phyloP scores from a whole-genome alignment of 2,888 invertebrate genomes.

The Heliconius sara region DNA sequence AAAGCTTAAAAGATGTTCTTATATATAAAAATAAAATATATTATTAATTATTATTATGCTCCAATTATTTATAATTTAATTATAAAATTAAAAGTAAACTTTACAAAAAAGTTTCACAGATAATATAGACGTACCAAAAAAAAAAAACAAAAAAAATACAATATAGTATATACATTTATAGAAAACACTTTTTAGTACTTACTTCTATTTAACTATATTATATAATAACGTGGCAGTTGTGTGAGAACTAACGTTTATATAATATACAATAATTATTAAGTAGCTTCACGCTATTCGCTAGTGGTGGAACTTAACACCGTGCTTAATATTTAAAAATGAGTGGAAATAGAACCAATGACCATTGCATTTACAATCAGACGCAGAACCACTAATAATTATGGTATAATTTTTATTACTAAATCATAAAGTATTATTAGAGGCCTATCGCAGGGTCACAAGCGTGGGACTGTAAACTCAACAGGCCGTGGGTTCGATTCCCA shows the following conservation, averaged over 20 bases:
- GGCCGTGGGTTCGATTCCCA: neutral
- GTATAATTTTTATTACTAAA: too few relatives aligned
- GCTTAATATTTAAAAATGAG: neutral
- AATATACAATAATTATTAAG: neutral
- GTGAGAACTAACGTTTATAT: neutral
- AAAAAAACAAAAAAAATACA: neutral
- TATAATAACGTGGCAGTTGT: neutral
- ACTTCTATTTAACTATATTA: neutral
- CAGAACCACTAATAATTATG: neutral
- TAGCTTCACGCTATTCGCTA: neutral
- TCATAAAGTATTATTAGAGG: neutral
- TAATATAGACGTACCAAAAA: neutral
- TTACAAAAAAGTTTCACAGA: neutral
- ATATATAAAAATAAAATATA: neutral
- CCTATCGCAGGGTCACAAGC: neutral
- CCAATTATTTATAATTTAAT: neutral
- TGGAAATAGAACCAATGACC: neutral
- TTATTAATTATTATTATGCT: neutral
- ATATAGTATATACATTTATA: neutral
- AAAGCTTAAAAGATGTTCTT: slow-evolving; percentile 5
- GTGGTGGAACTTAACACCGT: neutral
- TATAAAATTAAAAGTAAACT: neutral
- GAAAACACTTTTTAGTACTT: neutral
- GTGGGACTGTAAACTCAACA: neutral
- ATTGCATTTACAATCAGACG: neutral